These are phyloP conservation scores for Anthrax anthrax DNA, from an alignment of 2,888 invertebrate species.

Conservation along the genomic window DNA sequence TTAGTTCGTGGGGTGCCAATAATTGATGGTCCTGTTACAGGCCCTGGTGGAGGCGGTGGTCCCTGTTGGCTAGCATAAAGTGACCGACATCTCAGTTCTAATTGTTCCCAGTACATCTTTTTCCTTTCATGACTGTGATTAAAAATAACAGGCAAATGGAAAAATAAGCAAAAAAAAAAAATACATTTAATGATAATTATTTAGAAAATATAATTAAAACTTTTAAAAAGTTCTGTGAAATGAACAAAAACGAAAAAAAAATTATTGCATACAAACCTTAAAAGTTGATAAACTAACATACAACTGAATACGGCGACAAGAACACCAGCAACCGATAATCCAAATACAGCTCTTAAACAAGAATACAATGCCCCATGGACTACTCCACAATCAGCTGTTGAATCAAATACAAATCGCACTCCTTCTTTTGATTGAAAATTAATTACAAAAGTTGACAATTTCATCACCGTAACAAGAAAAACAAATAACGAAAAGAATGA, in stretches of 20 bases:
- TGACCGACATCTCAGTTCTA: constrained; percentile 70
- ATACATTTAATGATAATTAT: too few species aligned
- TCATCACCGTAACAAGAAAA: not conserved
- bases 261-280: constrained; percentile 41
- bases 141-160: not conserved
- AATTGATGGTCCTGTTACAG: constrained; percentile 30
- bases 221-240: not conserved
- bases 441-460: not conserved
- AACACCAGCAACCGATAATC: constrained; percentile 80
- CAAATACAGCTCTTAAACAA: constrained; percentile 77
- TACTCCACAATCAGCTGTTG: constrained; percentile 77
- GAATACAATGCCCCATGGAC: constrained; percentile 81
- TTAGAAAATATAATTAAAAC: not conserved
- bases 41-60: constrained; percentile 13
- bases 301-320: constrained; percentile 83
- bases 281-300: constrained; percentile 79
- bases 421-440: constrained; percentile 32
- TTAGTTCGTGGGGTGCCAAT: constrained; percentile 29
- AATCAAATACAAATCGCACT: constrained; percentile 69
- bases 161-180: too few species aligned
- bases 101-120: constrained; percentile 89
- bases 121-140: constrained; percentile 69
- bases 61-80: constrained; percentile 43
- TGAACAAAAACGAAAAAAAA: not conserved
- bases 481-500: not conserved